These are phyloP conservation scores for Scaptomyza caliginosa DNA, from an alignment of 2,888 invertebrate genomes.

Conservation along the genomic window DNA sequence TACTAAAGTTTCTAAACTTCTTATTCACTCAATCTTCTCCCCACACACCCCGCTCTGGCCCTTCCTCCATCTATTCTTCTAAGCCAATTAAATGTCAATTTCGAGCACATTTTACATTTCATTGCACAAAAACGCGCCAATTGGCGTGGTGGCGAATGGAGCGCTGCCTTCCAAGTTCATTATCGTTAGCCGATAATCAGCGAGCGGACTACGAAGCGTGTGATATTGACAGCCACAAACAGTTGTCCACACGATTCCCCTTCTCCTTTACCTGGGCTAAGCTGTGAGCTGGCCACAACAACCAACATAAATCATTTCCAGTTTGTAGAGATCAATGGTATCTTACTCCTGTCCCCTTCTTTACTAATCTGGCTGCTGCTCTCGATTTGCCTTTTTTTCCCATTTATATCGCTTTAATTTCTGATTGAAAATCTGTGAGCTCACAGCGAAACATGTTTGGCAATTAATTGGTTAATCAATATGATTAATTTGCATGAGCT, in stretches of 20 bases:
- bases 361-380: neutral
- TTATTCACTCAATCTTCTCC: neutral
- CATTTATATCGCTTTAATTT: conserved; percentile 66
- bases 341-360: neutral
- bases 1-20: conserved; percentile 40
- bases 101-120: conserved; percentile 67
- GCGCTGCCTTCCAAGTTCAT: conserved; percentile 60
- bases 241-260: conserved; percentile 5
- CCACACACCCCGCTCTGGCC: neutral
- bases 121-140: conserved; percentile 71
- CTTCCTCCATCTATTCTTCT: conserved; percentile 4
- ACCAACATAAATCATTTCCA: conserved; percentile 72
- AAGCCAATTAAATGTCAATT: conserved; percentile 72
- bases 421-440: conserved; percentile 67
- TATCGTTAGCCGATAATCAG: conserved; percentile 64
- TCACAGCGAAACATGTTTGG: conserved; percentile 66
- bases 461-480: conserved; percentile 76
- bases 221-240: conserved; percentile 67
- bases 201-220: conserved; percentile 37
- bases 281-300: conserved; percentile 17
- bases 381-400: conserved; percentile 24
- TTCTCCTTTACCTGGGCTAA: neutral
- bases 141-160: conserved; percentile 13
- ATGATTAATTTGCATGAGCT: conserved; percentile 74
- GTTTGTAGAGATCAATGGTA: conserved; percentile 34